phyloP scores from a whole-genome alignment of 2,113 vertebrate species.

The Brachypteracias leptosomus region DNA sequence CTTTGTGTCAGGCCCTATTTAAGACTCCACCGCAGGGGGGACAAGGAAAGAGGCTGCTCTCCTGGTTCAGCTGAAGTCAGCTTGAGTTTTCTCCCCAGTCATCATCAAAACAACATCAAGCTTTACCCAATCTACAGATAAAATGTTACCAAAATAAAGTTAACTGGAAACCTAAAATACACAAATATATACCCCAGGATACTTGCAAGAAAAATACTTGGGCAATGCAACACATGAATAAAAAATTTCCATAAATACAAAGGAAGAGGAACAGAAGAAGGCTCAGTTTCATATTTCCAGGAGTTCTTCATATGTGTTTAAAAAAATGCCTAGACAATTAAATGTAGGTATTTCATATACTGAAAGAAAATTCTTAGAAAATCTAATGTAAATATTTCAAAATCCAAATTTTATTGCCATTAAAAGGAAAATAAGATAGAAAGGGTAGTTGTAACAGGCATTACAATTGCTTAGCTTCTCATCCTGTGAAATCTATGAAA shows the following conservation, averaged over 20 bases:
- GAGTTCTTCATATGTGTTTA: neutral
- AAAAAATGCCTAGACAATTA: neutral
- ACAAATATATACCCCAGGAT: neutral
- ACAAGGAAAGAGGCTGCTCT: neutral
- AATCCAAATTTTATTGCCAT: neutral
- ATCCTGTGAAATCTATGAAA: neutral
- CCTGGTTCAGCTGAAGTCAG: neutral
- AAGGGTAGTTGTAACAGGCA: neutral
- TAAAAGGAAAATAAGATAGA: neutral
- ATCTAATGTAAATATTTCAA: neutral
- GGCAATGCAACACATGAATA: neutral
- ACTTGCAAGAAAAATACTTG: neutral
- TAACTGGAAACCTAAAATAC: neutral
- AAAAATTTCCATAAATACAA: neutral
- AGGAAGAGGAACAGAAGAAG: neutral
- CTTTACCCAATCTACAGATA: neutral
- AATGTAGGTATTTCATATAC: neutral
- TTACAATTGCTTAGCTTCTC: neutral
- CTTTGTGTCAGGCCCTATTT: neutral
- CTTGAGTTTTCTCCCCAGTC: neutral
- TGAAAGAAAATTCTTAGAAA: neutral
- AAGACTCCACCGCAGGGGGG: rapidly evolving
- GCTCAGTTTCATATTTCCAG: neutral
- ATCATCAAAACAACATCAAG: neutral
- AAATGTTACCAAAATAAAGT: neutral